phyloP scores from a whole-genome alignment of 1,140 invertebrate species.

The Drosophila auraria region DNA sequence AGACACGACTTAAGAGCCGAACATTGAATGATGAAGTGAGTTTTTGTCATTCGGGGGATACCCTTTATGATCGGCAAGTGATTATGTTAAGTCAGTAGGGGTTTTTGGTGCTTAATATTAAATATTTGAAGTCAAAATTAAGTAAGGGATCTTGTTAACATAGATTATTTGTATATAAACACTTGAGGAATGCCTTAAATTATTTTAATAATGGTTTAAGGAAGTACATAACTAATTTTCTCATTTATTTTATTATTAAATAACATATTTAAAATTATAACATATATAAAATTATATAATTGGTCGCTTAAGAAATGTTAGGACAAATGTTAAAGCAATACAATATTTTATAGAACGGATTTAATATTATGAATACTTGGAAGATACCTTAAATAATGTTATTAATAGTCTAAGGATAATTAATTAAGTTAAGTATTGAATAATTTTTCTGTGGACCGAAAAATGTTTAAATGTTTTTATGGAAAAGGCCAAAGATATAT shows the following conservation, averaged over 20 bases:
- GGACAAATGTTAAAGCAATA: too few relatives aligned
- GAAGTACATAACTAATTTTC: too few relatives aligned
- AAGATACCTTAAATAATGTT: neutral
- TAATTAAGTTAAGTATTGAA: neutral
- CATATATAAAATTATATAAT: too few relatives aligned
- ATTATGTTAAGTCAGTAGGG: neutral
- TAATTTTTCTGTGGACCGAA: neutral
- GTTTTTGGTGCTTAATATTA: neutral
- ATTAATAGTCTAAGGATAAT: too few relatives aligned
- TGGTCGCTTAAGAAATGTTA: too few relatives aligned
- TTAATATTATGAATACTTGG: rapidly evolving
- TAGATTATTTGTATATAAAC: neutral
- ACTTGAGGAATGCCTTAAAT: rapidly evolving
- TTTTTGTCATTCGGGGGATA: slow-evolving; percentile 2
- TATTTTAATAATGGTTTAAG: too few relatives aligned
- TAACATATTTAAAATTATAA: too few relatives aligned
- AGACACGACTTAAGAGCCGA: slow-evolving; percentile 31
- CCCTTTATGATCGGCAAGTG: slow-evolving; percentile 2
- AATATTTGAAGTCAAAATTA: neutral
- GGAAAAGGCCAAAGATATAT: too few relatives aligned
- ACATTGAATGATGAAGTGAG: slow-evolving; percentile 40
- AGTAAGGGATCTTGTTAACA: neutral
- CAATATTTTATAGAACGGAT: too few relatives aligned
- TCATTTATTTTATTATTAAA: too few relatives aligned
- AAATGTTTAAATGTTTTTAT: too few relatives aligned